phyloP scores from a whole-genome alignment of 2,888 invertebrate genomes.

The Ctenicera cuprea region DNA sequence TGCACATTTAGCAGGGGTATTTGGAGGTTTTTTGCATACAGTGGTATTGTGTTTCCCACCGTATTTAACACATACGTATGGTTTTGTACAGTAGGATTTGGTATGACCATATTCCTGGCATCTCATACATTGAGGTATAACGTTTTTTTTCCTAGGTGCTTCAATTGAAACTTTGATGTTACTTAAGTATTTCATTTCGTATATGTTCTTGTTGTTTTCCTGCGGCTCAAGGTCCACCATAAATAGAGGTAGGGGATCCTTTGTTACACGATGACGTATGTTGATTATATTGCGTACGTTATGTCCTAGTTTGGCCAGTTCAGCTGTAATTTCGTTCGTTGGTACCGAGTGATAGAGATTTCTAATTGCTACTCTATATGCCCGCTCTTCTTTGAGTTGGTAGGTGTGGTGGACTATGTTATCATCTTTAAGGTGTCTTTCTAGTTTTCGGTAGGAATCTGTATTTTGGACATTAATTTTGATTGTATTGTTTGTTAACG shows the following conservation, averaged over 20 bases:
- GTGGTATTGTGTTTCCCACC: slow-evolving; percentile 20
- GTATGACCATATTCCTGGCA: slow-evolving; percentile 11
- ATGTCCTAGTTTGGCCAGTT: slow-evolving; percentile 11
- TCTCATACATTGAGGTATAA: neutral
- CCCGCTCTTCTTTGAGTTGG: slow-evolving; percentile 24
- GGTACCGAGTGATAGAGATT: slow-evolving; percentile 8
- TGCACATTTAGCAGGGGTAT: slow-evolving; percentile 27
- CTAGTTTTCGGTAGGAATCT: slow-evolving; percentile 23
- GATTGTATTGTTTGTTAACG: slow-evolving; percentile 31
- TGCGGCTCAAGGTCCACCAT: slow-evolving; percentile 7
- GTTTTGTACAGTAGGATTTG: slow-evolving; percentile 12
- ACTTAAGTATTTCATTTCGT: too few relatives aligned
- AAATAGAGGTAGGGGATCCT: slow-evolving; percentile 10
- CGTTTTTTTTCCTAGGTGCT: slow-evolving; percentile 23
- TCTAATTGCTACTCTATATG: slow-evolving; percentile 31
- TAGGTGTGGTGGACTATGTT: slow-evolving; percentile 25
- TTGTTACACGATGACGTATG: slow-evolving; percentile 16
- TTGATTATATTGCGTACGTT: slow-evolving; percentile 19
- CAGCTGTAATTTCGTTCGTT: slow-evolving; percentile 16
- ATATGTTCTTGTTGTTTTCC: slow-evolving; percentile 17
- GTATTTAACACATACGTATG: slow-evolving; percentile 14
- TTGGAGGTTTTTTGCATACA: slow-evolving; percentile 21
- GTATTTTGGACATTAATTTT: slow-evolving; percentile 6
- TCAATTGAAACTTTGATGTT: slow-evolving; percentile 12
- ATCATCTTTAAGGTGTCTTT: slow-evolving; percentile 17